Evolutionary conservation across 2,797 vertebrate genomes (phyloP).

Genomic region (Balearica regulorum): DNA sequence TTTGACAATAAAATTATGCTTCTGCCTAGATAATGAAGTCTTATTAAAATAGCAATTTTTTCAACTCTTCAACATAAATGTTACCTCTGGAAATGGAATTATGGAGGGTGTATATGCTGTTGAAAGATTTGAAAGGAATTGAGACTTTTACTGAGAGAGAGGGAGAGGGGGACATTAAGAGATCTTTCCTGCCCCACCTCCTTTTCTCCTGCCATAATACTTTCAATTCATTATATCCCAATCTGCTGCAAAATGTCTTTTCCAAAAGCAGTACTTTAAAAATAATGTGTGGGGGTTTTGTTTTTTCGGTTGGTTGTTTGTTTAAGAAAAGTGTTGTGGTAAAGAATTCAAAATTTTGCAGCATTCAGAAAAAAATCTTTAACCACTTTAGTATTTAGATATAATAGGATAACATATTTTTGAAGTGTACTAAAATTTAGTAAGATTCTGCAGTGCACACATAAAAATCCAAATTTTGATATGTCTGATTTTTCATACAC

Average conservation of each 20-base stretch:
- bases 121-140: neutral
- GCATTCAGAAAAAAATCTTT: neutral
- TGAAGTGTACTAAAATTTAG: neutral
- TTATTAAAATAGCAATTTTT: constrained; percentile 20
- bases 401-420: neutral
- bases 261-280: neutral
- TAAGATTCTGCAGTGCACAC: neutral
- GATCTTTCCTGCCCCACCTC: neutral
- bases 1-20: constrained; percentile 41
- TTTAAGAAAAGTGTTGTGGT: neutral
- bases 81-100: neutral
- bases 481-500: neutral
- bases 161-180: neutral
- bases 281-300: neutral
- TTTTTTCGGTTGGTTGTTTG: no score
- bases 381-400: neutral
- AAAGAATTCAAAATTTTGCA: neutral
- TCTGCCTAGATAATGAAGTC: constrained; percentile 1
- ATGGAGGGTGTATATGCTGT: neutral
- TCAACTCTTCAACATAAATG: neutral
- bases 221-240: neutral
- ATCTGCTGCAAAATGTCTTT: neutral
- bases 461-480: neutral
- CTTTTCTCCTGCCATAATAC: neutral
- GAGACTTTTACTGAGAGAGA: neutral